Evolutionary conservation across 23 tunicate genomes (phyloP), one percentile per base, ranked within the genome.

Genomic region (Clavelina lepadiformis): DNA sequence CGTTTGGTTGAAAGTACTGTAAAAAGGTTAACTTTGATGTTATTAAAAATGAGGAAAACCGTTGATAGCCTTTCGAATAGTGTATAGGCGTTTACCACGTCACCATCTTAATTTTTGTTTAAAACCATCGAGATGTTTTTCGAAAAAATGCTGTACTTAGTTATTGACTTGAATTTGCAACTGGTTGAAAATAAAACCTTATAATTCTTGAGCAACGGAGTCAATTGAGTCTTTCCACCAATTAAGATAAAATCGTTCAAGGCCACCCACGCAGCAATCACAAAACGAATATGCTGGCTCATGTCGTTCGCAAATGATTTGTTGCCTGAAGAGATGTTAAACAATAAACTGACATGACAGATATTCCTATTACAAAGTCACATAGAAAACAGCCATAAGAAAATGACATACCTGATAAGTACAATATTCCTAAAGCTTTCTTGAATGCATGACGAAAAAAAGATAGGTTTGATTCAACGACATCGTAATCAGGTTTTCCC

Each of bases 381-480:
- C 20, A 13, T 7, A 23, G 20, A 54, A 54, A 18, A 54, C 60
- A 54, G 60, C 7, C 21, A 54, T 13, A 44, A 44, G 15, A 44
- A 44, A 44, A 44, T 13, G 19, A 44, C 36, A 5, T 41, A 78
- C 84, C 84, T 5, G 53, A 56, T 28, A 53, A 57, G 47, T 44
- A 83, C 1, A 75, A 33, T 4, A 58, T 18, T 23, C 75, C 76
- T 45, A 83, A 18, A 20, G 52, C 23, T 45, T 44, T 68, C 50
- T 63, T 34, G 28, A 83, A 19, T 24, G 53, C 27, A 36, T 65
- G 65, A 22, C 81, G 33, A 34, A 74, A 52, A 18, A 83, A 71
- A 23, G 91, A 75, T 28, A 83, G 52, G 57, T 83, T 83, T 2
- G 91, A 75, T 59, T 83, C 81, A 29, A 75, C 76, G 27, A 75